Evolutionary conservation across 2,888 invertebrate genomes (phyloP).

Genomic region (Rhogogaster chlorosoma): DNA sequence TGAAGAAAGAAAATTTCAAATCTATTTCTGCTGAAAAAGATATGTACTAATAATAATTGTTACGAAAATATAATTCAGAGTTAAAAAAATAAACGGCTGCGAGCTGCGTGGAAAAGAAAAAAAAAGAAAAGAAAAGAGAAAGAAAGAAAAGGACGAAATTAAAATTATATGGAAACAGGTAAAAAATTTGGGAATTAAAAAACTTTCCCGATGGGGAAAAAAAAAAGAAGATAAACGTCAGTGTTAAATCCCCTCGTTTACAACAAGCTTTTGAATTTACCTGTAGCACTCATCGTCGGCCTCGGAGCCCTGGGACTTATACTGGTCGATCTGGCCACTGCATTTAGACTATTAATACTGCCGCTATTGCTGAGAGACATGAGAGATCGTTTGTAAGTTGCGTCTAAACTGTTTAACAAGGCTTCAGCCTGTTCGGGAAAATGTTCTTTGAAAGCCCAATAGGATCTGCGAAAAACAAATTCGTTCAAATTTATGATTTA

Average conservation of each 20-base stretch:
- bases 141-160: background rate
- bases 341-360: constrained; percentile 79
- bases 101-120: background rate
- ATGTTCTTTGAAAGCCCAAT: constrained; percentile 92
- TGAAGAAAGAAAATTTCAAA: background rate
- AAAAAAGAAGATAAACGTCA: too few relatives aligned
- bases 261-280: constrained; percentile 67
- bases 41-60: too few relatives aligned
- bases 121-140: background rate
- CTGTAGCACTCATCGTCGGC: constrained; percentile 78
- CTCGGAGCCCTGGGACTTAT: constrained; percentile 75
- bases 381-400: constrained; percentile 85
- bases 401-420: constrained; percentile 90
- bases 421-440: constrained; percentile 95
- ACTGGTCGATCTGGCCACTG: constrained; percentile 76
- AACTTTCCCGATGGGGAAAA: background rate
- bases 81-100: background rate
- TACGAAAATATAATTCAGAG: background rate
- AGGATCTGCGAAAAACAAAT: constrained; percentile 86
- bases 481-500: background rate
- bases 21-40: background rate
- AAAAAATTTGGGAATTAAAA: background rate
- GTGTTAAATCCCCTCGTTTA: background rate
- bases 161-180: background rate
- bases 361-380: constrained; percentile 82